Conservation (phyloP, 2,888 invertebrate species). For the Graphium colonna region DNA sequence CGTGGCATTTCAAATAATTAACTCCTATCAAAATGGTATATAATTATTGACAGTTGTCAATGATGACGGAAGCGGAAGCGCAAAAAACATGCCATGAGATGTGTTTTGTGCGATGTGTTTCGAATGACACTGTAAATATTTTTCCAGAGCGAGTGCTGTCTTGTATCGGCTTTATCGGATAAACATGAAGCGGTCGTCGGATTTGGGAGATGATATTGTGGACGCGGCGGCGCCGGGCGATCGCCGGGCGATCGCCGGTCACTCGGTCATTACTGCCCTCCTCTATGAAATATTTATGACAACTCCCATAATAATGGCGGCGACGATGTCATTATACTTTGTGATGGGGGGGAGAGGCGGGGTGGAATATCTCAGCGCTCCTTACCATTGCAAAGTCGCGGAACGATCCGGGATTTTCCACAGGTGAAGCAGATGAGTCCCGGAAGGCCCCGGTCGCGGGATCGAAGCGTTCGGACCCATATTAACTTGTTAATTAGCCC, state of each 20-base stretch:
- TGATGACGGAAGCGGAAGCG: too few relatives aligned
- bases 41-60: too few relatives aligned
- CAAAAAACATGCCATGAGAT: too few relatives aligned
- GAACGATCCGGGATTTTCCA: constrained; percentile 52
- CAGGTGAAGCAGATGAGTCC: constrained; percentile 48
- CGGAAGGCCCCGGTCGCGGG: constrained; percentile 11
- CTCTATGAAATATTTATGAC: constrained; percentile 80
- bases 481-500: constrained; percentile 94
- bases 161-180: constrained; percentile 16
- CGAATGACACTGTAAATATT: too few relatives aligned
- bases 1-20: too few relatives aligned
- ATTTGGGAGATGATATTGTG: constrained; percentile 28
- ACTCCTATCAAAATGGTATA: too few relatives aligned
- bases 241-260: constrained; percentile 63
- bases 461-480: constrained; percentile 77
- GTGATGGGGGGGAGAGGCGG: constrained; percentile 77
- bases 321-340: constrained; percentile 81
- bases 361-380: constrained; percentile 78
- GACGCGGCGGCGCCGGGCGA: constrained; percentile 36
- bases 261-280: constrained; percentile 77
- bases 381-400: constrained; percentile 78
- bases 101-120: too few relatives aligned
- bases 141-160: too few relatives aligned
- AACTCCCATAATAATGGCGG: constrained; percentile 76
- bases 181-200: constrained; percentile 18